Conservation (phyloP, 2,888 invertebrate genomes). For the Drosophila antonietae region DNA sequence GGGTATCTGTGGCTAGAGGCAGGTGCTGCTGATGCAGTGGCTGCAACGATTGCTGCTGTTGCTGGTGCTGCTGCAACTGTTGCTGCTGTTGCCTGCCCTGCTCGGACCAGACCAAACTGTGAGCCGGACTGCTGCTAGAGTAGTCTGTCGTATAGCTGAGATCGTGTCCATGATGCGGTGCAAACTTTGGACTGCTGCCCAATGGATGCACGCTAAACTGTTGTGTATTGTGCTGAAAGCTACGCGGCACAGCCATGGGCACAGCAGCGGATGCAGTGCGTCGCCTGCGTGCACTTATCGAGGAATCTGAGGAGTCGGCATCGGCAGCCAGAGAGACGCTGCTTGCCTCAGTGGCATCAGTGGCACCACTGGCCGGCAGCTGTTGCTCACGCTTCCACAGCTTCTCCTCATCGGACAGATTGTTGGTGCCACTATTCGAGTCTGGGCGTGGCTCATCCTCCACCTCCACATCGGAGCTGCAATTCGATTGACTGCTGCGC, state of each 20-base stretch:
- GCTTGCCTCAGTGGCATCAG: constrained; percentile 66
- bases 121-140: constrained; percentile 83
- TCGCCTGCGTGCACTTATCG: constrained; percentile 82
- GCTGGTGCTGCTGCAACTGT: constrained; percentile 15
- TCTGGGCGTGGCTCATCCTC: constrained; percentile 37
- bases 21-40: constrained; percentile 14
- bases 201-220: constrained; percentile 87
- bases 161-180: constrained; percentile 69
- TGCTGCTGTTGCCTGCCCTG: constrained; percentile 50
- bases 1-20: constrained; percentile 85
- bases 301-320: constrained; percentile 79
- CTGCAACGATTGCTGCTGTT: constrained; percentile 11
- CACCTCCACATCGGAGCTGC: constrained; percentile 73
- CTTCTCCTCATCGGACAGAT: constrained; percentile 83
- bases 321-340: constrained; percentile 73
- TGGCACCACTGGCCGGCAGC: constrained; percentile 25
- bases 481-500: constrained; percentile 57
- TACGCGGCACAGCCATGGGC: constrained; percentile 86
- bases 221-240: constrained; percentile 87
- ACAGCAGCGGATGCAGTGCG: constrained; percentile 66
- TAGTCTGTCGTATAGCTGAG: constrained; percentile 84
- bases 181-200: constrained; percentile 79
- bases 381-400: constrained; percentile 78
- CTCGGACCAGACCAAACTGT: constrained; percentile 83
- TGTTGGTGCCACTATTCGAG: constrained; percentile 64